A percentile compares a stretch with the other conserved stretches of the same genome.
Conservation (phyloP, 64 coral and sea anemone species). For the Porites australiensis region DNA sequence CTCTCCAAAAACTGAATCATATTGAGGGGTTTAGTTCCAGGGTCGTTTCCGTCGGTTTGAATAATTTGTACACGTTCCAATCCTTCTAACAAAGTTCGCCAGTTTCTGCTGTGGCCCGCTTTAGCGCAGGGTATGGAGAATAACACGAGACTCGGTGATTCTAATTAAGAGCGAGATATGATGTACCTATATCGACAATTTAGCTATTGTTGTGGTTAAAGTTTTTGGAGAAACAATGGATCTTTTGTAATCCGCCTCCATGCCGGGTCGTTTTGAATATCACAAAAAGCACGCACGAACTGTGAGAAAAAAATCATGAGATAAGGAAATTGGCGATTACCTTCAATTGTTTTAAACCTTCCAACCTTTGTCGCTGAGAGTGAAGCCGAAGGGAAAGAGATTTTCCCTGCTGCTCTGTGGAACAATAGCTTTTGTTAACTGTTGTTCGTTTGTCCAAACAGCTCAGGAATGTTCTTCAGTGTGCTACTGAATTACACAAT, state of each 20-base stretch:
- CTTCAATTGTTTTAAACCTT: background rate
- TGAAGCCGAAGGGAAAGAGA: background rate
- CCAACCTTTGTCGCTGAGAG: background rate
- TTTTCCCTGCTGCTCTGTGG: background rate
- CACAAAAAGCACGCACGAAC: no score
- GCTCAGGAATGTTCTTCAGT: background rate
- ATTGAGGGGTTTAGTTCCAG: background rate
- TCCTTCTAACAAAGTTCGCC: no score
- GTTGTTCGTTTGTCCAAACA: no score
- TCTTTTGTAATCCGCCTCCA: background rate
- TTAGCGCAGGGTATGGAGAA: no score
- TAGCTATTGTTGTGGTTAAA: slow-evolving; percentile 10
- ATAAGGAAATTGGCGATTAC: background rate
- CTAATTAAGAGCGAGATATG: no score
- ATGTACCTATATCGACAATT: background rate
- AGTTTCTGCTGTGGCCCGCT: no score
- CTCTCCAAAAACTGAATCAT: background rate
- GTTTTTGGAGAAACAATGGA: background rate
- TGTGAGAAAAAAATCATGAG: background rate
- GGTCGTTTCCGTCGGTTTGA: background rate
- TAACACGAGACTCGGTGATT: no score
- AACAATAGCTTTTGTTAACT: slow-evolving; percentile 6
- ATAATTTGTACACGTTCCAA: no score
- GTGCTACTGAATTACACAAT: background rate
- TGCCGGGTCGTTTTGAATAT: background rate